phyloP scores from a whole-genome alignment of 1,140 invertebrate genomes.

The Aculops lycopersici region DNA sequence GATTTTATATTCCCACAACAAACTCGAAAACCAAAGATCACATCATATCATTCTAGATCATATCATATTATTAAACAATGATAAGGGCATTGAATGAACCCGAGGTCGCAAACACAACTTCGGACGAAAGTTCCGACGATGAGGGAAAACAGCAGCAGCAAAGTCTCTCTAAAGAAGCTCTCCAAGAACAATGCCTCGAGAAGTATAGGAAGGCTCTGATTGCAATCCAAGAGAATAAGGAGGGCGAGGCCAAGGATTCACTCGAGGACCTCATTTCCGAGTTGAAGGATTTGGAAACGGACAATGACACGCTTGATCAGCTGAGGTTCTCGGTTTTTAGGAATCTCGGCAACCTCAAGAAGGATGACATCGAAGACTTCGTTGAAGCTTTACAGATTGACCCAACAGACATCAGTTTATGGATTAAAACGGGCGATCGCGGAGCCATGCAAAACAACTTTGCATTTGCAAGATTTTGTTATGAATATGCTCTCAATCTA shows the following conservation, averaged over 20 bases:
- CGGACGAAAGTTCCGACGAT: not conserved
- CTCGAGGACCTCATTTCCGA: conserved; percentile 1
- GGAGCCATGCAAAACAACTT: conserved; percentile 2
- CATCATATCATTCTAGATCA: too few species aligned
- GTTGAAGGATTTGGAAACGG: conserved; percentile 1
- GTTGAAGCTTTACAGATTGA: conserved; percentile 7
- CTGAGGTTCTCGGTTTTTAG: conserved; percentile 5
- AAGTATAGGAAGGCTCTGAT: conserved; percentile 5
- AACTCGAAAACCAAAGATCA: too few species aligned
- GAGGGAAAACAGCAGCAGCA: not conserved
- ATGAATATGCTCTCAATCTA: conserved; percentile 3
- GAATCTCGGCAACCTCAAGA: conserved; percentile 6
- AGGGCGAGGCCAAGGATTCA: conserved; percentile 1
- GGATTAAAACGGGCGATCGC: conserved; percentile 6
- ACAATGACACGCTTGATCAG: not conserved
- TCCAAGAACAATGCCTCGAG: conserved; percentile 5
- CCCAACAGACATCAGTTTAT: conserved; percentile 6
- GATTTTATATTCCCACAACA: too few species aligned
- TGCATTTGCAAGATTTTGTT: conserved; percentile 4
- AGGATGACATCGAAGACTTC: conserved; percentile 4
- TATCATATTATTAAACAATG: too few species aligned
- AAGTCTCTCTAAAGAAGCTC: conserved; percentile 7
- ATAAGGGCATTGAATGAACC: conserved; percentile 9
- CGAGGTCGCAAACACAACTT: not conserved
- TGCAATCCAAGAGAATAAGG: not conserved